A percentile compares a stretch with the other conserved stretches of the same genome.
These are phyloP conservation scores for Cecidostiba fungosa DNA, from an alignment of 2,888 invertebrate species.

Conservation along the genomic window DNA sequence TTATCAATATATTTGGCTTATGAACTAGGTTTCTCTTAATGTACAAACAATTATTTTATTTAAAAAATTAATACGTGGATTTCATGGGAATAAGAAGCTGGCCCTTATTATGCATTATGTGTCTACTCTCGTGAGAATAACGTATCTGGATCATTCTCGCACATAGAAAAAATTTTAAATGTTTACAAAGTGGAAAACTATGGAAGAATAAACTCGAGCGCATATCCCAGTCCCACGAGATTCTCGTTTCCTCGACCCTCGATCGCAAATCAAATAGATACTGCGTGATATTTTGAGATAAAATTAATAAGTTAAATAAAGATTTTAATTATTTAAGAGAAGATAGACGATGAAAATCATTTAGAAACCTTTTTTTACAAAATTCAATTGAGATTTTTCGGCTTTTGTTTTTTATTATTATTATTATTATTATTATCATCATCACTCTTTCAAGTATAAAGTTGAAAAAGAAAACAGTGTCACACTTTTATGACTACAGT, in stretches of 20 bases:
- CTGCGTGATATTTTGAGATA: constrained; percentile 3
- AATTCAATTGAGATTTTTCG: neutral
- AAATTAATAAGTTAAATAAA: constrained; percentile 25
- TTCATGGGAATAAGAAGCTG: constrained; percentile 34
- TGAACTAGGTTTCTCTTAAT: constrained; percentile 56
- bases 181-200: neutral
- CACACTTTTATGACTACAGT: neutral
- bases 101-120: neutral
- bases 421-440: neutral
- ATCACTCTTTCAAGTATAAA: neutral
- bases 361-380: constrained; percentile 24
- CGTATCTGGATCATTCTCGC: constrained; percentile 5
- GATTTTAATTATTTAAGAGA: neutral
- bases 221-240: constrained; percentile 19
- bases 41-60: constrained; percentile 60
- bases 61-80: constrained; percentile 53
- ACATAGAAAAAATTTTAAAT: constrained; percentile 11
- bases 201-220: constrained; percentile 5
- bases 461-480: neutral
- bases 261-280: constrained; percentile 27
- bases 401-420: neutral
- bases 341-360: constrained; percentile 38
- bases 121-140: too few relatives aligned
- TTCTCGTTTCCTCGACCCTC: constrained; percentile 14
- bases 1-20: constrained; percentile 62